phyloP scores from a whole-genome alignment of 30 jellyfish, hydroid and myxozoan genomes.

The Aurelia sp. region DNA sequence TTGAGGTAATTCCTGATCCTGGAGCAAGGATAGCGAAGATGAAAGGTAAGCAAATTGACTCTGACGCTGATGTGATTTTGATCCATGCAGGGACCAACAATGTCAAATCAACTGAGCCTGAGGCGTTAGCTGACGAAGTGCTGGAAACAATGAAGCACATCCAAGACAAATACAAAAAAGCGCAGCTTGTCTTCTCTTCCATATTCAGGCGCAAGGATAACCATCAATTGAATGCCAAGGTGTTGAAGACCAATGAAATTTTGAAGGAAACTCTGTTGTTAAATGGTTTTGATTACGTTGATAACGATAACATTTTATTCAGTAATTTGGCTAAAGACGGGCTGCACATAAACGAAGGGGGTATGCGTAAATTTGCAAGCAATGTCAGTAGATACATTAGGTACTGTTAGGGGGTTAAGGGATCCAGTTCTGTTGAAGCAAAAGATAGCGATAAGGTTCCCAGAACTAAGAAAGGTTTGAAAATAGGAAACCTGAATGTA shows the following conservation, averaged over 20 bases:
- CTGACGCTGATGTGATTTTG: neutral
- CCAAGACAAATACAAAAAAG: neutral
- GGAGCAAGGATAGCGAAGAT: conserved; percentile 16
- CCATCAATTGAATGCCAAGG: neutral
- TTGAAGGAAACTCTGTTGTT: too few species aligned
- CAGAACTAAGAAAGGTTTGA: too few species aligned
- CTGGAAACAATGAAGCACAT: neutral
- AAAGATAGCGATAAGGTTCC: too few species aligned
- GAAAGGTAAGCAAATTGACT: conserved; percentile 16
- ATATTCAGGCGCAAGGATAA: neutral
- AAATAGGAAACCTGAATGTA: too few species aligned
- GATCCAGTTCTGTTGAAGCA: too few species aligned
- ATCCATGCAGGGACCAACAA: too few species aligned
- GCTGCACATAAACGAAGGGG: neutral
- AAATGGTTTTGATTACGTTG: neutral
- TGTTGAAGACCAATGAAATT: too few species aligned
- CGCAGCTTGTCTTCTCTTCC: too few species aligned
- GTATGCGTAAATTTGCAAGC: too few species aligned
- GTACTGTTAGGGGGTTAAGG: too few species aligned
- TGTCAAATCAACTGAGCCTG: neutral
- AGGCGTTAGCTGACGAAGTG: neutral
- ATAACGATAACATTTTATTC: neutral
- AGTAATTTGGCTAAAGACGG: conserved; percentile 19
- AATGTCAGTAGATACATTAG: neutral
- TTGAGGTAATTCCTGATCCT: neutral